These are phyloP conservation scores for Oxycera nigricornis DNA, from an alignment of 2,888 invertebrate genomes.

Conservation along the genomic window DNA sequence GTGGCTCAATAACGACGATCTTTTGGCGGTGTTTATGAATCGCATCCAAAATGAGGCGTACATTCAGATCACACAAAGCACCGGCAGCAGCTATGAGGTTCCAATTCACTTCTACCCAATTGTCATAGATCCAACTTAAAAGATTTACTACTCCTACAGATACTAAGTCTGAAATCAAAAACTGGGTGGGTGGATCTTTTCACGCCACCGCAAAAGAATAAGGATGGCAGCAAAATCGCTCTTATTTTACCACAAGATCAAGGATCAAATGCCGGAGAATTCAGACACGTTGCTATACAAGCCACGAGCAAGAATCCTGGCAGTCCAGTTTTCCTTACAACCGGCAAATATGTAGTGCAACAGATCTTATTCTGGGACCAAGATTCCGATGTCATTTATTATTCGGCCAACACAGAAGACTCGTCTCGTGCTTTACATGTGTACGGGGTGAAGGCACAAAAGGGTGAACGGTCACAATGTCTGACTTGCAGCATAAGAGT, in stretches of 20 bases:
- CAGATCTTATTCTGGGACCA: slow-evolving; percentile 78
- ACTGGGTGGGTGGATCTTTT: slow-evolving; percentile 84
- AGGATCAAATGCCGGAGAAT: slow-evolving; percentile 64
- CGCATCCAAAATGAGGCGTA: slow-evolving; percentile 81
- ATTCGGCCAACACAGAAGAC: slow-evolving; percentile 77
- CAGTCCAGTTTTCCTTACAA: slow-evolving; percentile 64
- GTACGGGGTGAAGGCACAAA: slow-evolving; percentile 72
- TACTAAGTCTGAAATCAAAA: slow-evolving; percentile 53
- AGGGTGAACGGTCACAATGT: slow-evolving; percentile 66
- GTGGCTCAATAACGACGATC: slow-evolving; percentile 74
- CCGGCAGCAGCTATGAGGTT: background rate
- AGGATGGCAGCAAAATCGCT: slow-evolving; percentile 72
- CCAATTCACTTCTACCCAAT: slow-evolving; percentile 28
- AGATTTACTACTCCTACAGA: background rate
- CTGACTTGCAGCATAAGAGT: slow-evolving; percentile 73
- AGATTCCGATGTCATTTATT: slow-evolving; percentile 75
- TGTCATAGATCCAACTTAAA: background rate
- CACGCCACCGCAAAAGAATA: slow-evolving; percentile 73
- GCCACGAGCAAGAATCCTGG: slow-evolving; percentile 57
- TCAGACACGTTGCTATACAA: slow-evolving; percentile 72
- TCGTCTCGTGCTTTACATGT: slow-evolving; percentile 83
- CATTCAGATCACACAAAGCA: slow-evolving; percentile 64
- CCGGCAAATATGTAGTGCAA: slow-evolving; percentile 73
- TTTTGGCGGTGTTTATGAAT: slow-evolving; percentile 88
- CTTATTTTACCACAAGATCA: slow-evolving; percentile 74